Conservation (phyloP, 2,888 invertebrate genomes). For the Lamellibrachia satsuma region DNA sequence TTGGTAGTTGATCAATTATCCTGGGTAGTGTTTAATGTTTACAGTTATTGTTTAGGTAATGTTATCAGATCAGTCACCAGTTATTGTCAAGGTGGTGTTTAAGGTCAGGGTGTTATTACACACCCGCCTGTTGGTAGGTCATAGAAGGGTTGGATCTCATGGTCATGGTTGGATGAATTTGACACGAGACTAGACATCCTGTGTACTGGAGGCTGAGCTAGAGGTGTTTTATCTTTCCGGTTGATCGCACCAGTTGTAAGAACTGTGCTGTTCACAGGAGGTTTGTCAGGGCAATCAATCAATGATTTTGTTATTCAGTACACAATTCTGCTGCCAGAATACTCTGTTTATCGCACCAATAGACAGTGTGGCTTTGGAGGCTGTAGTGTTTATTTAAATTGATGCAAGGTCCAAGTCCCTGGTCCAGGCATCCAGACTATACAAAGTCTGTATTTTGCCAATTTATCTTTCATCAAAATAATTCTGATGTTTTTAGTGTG, state of each 20-base stretch:
- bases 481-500: not conserved
- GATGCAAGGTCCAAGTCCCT: not conserved
- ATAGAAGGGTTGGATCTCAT: not conserved
- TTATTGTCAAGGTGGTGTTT: not conserved
- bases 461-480: not conserved
- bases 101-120: not conserved
- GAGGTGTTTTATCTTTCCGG: slow-evolving; percentile 14
- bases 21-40: not conserved
- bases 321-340: not conserved
- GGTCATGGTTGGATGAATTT: not conserved
- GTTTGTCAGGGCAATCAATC: not conserved
- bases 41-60: not conserved
- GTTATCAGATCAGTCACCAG: not conserved
- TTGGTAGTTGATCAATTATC: not conserved
- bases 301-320: not conserved
- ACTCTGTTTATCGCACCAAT: not conserved
- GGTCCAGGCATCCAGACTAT: not conserved
- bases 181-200: not conserved
- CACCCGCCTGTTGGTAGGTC: not conserved
- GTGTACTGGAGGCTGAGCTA: not conserved
- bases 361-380: not conserved
- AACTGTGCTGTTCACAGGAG: not conserved
- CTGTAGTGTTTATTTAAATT: not conserved
- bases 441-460: not conserved
- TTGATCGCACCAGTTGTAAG: not conserved